Conservation (phyloP, 2,113 vertebrate genomes). For the Labrus mixtus region DNA sequence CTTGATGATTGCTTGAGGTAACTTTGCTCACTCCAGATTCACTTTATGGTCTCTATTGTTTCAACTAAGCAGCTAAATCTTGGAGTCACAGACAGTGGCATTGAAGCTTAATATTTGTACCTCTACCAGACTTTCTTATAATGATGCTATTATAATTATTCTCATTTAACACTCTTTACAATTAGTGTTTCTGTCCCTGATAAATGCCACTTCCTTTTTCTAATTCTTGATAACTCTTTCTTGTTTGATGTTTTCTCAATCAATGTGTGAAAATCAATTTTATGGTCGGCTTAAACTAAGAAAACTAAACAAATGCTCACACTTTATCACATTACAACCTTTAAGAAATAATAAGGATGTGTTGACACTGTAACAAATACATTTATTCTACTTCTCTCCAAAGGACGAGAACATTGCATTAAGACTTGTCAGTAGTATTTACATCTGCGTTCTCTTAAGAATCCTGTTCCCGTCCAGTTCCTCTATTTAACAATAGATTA, state of each 20-base stretch:
- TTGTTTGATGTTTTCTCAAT: background rate
- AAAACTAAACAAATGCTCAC: background rate
- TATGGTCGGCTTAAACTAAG: background rate
- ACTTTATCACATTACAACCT: background rate
- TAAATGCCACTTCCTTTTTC: too few species aligned
- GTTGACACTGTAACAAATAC: background rate
- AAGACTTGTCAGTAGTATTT: background rate
- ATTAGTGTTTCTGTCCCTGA: too few species aligned
- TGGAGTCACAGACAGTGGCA: too few species aligned
- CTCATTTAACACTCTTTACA: too few species aligned
- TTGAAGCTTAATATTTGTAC: too few species aligned
- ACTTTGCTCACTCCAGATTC: too few species aligned
- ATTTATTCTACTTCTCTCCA: background rate
- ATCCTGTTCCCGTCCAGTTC: background rate
- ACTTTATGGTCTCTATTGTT: too few species aligned
- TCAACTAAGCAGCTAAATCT: too few species aligned
- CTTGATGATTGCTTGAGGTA: too few species aligned
- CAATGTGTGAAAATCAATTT: background rate
- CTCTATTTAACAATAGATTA: background rate
- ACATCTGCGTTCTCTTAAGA: conserved; percentile 3
- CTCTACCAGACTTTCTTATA: too few species aligned
- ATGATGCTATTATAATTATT: too few species aligned
- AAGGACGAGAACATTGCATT: conserved; percentile 1
- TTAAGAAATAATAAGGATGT: background rate
- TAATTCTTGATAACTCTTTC: too few species aligned